phyloP scores from a whole-genome alignment of 2,797 vertebrate species.

The Agapornis canus region DNA sequence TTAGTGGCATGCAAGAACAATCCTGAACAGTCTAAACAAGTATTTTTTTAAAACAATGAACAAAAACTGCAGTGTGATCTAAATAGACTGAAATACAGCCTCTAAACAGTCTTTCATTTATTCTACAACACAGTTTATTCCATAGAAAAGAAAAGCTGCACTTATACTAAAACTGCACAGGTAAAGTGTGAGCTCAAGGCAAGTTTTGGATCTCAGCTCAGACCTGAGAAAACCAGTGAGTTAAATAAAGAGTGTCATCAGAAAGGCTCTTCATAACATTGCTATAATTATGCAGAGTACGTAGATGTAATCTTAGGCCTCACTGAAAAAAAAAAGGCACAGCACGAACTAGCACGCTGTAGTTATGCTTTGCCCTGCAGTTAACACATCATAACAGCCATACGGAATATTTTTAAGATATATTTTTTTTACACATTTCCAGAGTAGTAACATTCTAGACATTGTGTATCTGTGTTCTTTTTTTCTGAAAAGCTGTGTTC shows the following conservation, averaged over 20 bases:
- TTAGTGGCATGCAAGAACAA: slow-evolving; percentile 13
- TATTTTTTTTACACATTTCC: background rate
- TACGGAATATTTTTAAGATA: background rate
- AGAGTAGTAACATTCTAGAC: background rate
- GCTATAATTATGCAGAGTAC: slow-evolving; percentile 64
- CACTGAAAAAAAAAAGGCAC: background rate
- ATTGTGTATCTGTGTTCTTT: background rate
- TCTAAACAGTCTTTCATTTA: background rate
- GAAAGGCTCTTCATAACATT: slow-evolving; percentile 27
- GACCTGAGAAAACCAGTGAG: slow-evolving; percentile 19
- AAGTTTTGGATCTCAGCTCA: background rate
- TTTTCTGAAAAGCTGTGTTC: background rate
- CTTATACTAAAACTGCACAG: background rate
- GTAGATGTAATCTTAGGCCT: slow-evolving; percentile 60
- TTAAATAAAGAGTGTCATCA: slow-evolving; percentile 55
- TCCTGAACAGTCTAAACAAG: background rate
- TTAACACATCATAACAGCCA: background rate
- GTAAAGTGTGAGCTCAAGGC: slow-evolving; percentile 38
- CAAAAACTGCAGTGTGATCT: background rate
- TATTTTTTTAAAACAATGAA: background rate
- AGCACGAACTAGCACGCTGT: background rate
- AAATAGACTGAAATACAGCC: background rate
- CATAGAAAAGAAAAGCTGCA: background rate
- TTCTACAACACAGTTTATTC: background rate
- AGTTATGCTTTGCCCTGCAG: slow-evolving; percentile 26